These are phyloP conservation scores for Cyclura pinguis DNA, from an alignment of 2,797 vertebrate genomes.

Conservation along the genomic window DNA sequence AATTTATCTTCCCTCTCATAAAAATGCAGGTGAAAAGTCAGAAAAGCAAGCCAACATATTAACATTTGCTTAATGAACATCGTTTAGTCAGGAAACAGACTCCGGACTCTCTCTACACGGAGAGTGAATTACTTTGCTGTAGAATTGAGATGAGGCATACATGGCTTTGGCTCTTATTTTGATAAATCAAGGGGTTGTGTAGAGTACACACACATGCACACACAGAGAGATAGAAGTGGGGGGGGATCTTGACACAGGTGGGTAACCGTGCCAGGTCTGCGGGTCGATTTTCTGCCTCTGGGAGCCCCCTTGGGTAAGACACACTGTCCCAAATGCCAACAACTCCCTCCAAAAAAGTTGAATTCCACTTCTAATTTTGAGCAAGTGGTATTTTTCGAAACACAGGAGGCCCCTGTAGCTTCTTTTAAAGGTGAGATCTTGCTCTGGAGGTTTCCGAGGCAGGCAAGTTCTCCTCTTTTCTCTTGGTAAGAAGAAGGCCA, in stretches of 20 bases:
- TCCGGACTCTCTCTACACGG: neutral
- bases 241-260: too few relatives aligned
- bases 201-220: neutral
- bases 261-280: too few relatives aligned
- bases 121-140: neutral
- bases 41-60: conserved; percentile 1
- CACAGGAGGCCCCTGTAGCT: too few relatives aligned
- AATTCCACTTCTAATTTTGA: too few relatives aligned
- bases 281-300: too few relatives aligned
- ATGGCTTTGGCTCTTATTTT: neutral
- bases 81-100: neutral
- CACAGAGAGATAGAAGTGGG: too few relatives aligned
- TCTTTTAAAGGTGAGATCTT: too few relatives aligned
- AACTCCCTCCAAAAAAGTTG: too few relatives aligned
- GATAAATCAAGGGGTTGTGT: neutral
- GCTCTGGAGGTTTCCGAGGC: neutral
- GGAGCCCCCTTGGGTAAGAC: too few relatives aligned
- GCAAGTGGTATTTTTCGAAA: too few relatives aligned
- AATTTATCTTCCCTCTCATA: neutral
- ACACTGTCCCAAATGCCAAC: too few relatives aligned
- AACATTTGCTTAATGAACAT: conserved; percentile 1
- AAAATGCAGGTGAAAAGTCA: conserved; percentile 2
- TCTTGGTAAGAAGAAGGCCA: neutral
- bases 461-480: neutral
- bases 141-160: neutral